A percentile compares a stretch with the other conserved stretches of the same genome.
Evolutionary conservation across 2,888 invertebrate species (phyloP).

Genomic region (Aspidiotus rigidus): DNA sequence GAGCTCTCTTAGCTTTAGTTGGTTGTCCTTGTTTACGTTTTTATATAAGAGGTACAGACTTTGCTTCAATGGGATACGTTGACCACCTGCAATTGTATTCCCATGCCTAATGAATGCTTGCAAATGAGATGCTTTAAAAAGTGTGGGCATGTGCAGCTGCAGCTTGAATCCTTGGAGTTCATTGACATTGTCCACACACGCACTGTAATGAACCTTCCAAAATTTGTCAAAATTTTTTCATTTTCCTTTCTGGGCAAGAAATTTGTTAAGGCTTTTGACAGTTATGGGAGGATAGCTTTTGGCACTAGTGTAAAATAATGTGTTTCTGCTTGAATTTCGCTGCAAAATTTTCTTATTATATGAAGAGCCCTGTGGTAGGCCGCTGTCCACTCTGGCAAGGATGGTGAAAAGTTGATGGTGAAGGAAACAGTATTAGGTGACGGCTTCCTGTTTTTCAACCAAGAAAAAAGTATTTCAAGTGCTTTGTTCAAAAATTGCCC

Average conservation of each 20-base stretch:
- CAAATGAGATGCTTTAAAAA: not conserved
- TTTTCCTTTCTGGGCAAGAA: not conserved
- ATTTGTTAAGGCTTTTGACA: too few relatives aligned
- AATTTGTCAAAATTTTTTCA: not conserved
- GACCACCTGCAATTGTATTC: not conserved
- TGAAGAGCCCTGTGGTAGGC: too few relatives aligned
- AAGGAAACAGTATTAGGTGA: too few relatives aligned
- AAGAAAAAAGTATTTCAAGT: too few relatives aligned
- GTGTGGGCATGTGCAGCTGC: not conserved
- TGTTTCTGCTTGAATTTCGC: too few relatives aligned
- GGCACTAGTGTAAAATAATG: too few relatives aligned
- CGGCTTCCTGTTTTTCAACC: too few relatives aligned
- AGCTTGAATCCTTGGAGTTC: not conserved
- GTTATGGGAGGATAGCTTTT: too few relatives aligned
- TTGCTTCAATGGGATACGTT: not conserved
- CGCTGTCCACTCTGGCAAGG: too few relatives aligned
- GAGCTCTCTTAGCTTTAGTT: not conserved
- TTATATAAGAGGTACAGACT: not conserved
- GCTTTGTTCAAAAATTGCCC: too few relatives aligned
- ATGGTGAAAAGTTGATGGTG: too few relatives aligned
- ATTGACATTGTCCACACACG: not conserved
- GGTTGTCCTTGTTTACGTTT: not conserved
- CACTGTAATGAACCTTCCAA: not conserved
- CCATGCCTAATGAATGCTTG: not conserved
- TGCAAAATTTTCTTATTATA: too few relatives aligned